phyloP scores from a whole-genome alignment of 1,140 invertebrate genomes.

The Megathymus violae region DNA sequence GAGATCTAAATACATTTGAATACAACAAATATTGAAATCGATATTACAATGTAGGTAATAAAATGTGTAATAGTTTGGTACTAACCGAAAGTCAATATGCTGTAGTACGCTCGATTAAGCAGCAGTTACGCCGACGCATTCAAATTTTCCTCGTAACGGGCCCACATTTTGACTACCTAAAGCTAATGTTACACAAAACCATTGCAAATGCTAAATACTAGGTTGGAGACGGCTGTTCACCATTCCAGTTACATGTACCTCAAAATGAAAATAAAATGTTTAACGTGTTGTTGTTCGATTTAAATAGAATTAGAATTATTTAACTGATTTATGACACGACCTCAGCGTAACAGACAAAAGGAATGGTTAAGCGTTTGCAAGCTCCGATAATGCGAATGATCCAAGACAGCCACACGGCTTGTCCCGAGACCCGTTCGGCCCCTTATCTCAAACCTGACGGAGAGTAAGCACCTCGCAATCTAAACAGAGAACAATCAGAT shows the following conservation, averaged over 20 bases:
- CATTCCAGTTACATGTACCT: too few relatives aligned
- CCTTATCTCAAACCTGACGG: slow-evolving; percentile 19
- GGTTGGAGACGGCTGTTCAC: too few relatives aligned
- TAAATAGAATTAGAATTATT: too few relatives aligned
- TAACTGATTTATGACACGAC: slow-evolving; percentile 8
- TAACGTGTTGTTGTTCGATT: too few relatives aligned
- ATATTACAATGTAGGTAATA: neutral
- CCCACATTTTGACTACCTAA: neutral
- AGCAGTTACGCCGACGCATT: neutral
- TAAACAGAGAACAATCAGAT: slow-evolving; percentile 26
- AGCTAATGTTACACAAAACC: neutral
- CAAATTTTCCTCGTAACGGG: neutral
- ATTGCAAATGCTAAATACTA: neutral
- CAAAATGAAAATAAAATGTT: too few relatives aligned
- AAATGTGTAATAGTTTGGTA: neutral
- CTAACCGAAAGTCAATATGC: neutral
- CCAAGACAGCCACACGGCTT: slow-evolving; percentile 25
- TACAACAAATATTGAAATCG: slow-evolving; percentile 3
- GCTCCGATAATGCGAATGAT: slow-evolving; percentile 24
- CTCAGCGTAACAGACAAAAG: slow-evolving; percentile 18
- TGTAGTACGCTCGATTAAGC: neutral
- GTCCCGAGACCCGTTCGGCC: slow-evolving; percentile 11
- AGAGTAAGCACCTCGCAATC: slow-evolving; percentile 24
- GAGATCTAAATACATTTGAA: too few relatives aligned
- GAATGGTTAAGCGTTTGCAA: slow-evolving; percentile 9